Base-by-base conservation (phyloP, 1,140 invertebrate species). In the Plectrocnemia conspersa region DNA sequence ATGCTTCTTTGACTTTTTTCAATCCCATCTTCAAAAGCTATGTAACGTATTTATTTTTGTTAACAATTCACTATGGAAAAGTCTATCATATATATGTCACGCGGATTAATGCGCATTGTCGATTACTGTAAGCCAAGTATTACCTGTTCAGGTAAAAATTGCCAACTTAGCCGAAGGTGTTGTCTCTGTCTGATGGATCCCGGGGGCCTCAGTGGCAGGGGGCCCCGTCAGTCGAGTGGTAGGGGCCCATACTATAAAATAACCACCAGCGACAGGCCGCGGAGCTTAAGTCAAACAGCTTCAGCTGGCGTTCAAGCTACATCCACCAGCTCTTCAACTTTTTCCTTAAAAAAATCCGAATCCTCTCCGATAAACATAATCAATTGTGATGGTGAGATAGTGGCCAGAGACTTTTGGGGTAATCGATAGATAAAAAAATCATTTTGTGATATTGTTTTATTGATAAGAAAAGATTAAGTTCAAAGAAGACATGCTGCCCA, bases 251-350 rank as follows among this genome's bases (percentile, higher is more conserved):
- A 1, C 44, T 46, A 46, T 47, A 47, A 24, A 50, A 38, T 10
- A 2, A 21, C n/a, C 19, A 24, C 4, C 32, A 16, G 47, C 23
- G 47, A 50, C 15, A 24, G 47, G 47, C 47, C 47, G 47, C 47
- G 25, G 47, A 50, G 47, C 47, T 50, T 38, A 50, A 36, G 47
- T 36, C 46, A 15, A 11, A 11, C 29, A 21, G 19, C 35, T 38
- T 23, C 46, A 13, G 23, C 47, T 22, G 45, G 9, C 25, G 7
- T 16, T 22, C 15, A 23, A 22, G 38, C 42, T 10, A 3, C 21
- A 9, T 10, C 22, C 18, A n/a, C 22, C 22, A 23, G 18, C 42
- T 22, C 33, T 16, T 6, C 13, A 27, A 29, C 2, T 7, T 6
- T 19, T 21, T 10, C 9, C 23, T 13, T 5, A 3, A 16, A 7